Conservation (phyloP, 2,888 invertebrate species). For the Ormyrus rosae region DNA sequence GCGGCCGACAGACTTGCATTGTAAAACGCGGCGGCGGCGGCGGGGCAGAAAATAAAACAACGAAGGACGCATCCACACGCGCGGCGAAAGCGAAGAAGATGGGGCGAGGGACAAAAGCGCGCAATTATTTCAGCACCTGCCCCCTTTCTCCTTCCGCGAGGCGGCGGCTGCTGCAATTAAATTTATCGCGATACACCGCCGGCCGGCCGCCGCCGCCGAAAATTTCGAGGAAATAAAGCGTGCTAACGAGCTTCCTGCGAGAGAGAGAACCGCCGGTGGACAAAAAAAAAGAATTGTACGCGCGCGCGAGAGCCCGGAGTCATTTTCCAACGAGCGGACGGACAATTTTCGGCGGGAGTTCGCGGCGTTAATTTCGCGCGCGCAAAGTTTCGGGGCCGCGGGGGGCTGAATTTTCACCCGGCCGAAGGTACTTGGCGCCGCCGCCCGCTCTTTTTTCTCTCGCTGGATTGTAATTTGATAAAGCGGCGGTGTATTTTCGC, state of each 20-base stretch:
- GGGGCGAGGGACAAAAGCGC: constrained; percentile 54
- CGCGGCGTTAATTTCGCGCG: too few species aligned
- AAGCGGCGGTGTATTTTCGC: too few species aligned
- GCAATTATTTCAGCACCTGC: constrained; percentile 59
- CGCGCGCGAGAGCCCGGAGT: neutral
- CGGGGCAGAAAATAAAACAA: neutral
- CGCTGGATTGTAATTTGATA: too few species aligned
- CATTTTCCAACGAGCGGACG: neutral
- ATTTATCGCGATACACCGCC: constrained; percentile 56
- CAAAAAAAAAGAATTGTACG: constrained; percentile 34
- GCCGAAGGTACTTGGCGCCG: too few species aligned
- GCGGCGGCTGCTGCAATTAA: constrained; percentile 53
- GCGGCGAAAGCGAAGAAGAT: constrained; percentile 9
- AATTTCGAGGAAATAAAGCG: constrained; percentile 58
- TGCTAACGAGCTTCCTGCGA: constrained; percentile 57
- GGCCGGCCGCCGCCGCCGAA: constrained; percentile 38
- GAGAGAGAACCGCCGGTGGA: constrained; percentile 2
- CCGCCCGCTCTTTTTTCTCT: too few species aligned
- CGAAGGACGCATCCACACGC: neutral
- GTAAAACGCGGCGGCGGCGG: neutral
- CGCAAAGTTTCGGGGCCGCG: too few species aligned
- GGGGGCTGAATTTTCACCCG: too few species aligned
- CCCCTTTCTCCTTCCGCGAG: neutral
- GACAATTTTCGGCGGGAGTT: neutral
- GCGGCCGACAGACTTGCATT: constrained; percentile 31